Evolutionary conservation across 2,113 vertebrate genomes (phyloP).

Genomic region (Phasianus colchicus): DNA sequence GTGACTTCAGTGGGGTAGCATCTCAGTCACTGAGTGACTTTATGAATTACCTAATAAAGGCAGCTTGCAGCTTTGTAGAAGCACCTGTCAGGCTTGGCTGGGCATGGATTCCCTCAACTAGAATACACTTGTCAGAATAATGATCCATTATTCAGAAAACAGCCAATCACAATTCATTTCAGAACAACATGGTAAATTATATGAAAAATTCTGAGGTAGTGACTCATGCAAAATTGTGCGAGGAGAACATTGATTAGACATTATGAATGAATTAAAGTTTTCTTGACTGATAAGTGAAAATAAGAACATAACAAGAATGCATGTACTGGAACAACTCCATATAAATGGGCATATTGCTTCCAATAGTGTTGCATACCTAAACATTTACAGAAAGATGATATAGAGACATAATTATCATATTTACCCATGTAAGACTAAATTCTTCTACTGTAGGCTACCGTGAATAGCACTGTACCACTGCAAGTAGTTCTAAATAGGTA

Average conservation of each 20-base stretch:
- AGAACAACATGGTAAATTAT: background rate
- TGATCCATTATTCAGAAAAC: background rate
- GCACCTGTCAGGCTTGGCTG: background rate
- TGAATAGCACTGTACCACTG: background rate
- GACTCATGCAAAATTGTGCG: background rate
- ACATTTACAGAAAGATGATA: background rate
- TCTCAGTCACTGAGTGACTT: rapidly evolving
- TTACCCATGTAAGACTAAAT: background rate
- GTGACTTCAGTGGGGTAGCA: background rate
- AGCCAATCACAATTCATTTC: background rate
- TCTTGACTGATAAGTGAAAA: background rate
- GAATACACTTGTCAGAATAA: background rate
- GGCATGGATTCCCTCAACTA: background rate
- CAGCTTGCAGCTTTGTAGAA: background rate
- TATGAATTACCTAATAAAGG: background rate
- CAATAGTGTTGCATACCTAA: background rate
- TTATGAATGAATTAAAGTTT: background rate
- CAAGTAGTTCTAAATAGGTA: background rate
- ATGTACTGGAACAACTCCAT: background rate
- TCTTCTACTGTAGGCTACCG: background rate
- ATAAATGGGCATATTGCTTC: background rate
- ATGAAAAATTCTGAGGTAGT: background rate
- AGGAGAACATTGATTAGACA: background rate
- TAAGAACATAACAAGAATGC: background rate
- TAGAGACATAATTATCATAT: background rate